phyloP scores from a whole-genome alignment of 2,888 invertebrate species.

The Halictus quadricinctus region DNA sequence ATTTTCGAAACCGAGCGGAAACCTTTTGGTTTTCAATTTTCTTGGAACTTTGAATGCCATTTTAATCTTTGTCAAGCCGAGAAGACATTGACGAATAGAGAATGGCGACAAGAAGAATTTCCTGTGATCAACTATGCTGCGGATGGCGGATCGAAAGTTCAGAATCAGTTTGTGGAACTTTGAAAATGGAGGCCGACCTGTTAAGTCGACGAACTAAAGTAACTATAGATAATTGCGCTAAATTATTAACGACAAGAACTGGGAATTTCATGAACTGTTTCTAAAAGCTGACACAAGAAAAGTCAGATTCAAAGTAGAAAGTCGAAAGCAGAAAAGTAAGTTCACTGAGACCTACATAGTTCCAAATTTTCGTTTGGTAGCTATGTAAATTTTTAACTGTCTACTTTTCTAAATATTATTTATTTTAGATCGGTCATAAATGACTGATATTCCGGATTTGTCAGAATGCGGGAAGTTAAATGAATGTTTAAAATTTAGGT shows the following conservation, averaged over 20 bases:
- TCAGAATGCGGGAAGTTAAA: not conserved
- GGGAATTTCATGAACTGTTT: not conserved
- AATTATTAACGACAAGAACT: not conserved
- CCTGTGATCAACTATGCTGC: not conserved
- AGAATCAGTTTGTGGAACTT: not conserved
- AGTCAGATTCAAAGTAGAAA: too few species aligned
- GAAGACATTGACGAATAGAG: not conserved
- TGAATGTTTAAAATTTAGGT: not conserved
- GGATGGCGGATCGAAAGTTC: not conserved
- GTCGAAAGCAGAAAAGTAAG: too few species aligned
- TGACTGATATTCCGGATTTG: not conserved
- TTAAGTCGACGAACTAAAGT: not conserved
- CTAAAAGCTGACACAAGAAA: too few species aligned
- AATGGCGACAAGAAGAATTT: not conserved
- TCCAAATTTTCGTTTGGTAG: not conserved
- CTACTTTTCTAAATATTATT: not conserved
- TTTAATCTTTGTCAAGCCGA: not conserved
- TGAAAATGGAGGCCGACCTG: not conserved
- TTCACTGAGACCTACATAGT: too few species aligned
- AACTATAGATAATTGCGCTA: not conserved
- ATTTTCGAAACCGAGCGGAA: constrained; percentile 9
- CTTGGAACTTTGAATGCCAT: not conserved
- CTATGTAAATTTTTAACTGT: not conserved
- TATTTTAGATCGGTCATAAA: not conserved
- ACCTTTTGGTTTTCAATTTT: not conserved